These are phyloP conservation scores for Crotalus viridis DNA, from an alignment of 2,113 vertebrate genomes.

Conservation along the genomic window DNA sequence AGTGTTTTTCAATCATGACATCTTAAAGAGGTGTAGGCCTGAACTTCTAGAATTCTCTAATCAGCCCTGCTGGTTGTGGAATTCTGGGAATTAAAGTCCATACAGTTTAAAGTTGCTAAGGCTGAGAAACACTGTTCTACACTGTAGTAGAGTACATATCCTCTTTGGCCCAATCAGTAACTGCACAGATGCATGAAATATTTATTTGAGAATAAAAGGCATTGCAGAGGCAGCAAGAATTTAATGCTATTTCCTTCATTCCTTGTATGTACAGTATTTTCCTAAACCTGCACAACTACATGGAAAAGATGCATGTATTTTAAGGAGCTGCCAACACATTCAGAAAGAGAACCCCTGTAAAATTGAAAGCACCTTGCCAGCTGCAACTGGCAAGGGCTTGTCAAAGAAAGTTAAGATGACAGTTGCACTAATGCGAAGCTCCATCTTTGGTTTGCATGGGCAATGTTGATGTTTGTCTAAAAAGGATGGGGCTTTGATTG, in stretches of 20 bases:
- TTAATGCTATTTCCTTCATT: background rate
- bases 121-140: background rate
- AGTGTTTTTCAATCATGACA: background rate
- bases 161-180: background rate
- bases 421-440: background rate
- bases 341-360: background rate
- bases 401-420: background rate
- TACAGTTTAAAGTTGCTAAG: background rate
- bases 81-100: background rate
- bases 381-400: background rate
- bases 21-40: background rate
- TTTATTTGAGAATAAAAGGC: background rate
- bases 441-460: background rate
- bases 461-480: background rate
- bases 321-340: background rate
- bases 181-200: background rate
- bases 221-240: background rate
- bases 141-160: background rate
- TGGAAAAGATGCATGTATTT: background rate
- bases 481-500: background rate
- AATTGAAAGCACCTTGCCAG: background rate
- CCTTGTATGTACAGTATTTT: background rate
- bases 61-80: background rate
- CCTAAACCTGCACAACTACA: background rate
- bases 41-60: background rate